Evolutionary conservation across 2,888 invertebrate genomes (phyloP), one percentile per base, ranked within the genome.

Genomic region (Tubiluchus corallicola): DNA sequence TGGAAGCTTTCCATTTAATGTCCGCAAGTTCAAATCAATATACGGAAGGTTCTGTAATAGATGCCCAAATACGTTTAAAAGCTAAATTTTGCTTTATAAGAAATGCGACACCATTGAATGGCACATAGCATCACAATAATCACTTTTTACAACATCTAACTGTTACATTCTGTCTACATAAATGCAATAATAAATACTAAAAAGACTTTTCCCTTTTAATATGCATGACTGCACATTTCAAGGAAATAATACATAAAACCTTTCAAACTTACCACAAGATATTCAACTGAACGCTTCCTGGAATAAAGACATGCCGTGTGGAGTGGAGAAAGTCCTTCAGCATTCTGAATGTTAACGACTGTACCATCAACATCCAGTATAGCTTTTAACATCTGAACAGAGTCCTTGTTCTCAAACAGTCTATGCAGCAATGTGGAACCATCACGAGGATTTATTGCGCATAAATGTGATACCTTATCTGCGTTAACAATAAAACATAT

Each of bases 291-390:
- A 47, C 57, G 58, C 45, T 54, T 56, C 21, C 60, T 48, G 17
- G 49, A 46, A 3, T 54, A 49, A 44, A 52, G 46, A 48, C 59
- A 57, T 3, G 58, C 59, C 17, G 56, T 40, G 47, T 61, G 61
- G 3, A 60, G 42, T 1, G 58, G 53, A 21, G 55, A 54, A n/a
- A 55, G 45, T 2, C 61, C 61, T 2, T 43, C 48, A 37, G 49
- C 47, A 44, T 59, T 57, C 51, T 60, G 60, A 41, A 56, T 50
- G 49, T 58, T 59, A 2, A 57, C 49, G 38, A 50, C 52, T 1
- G 50, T 48, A 3, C 48, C 44, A 45, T 61, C 61, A 1, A 51
- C 50, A 17, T 51, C 48, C 3, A 60, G 41, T 16, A 61, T 46
- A 5, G 43, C 39, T 2, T 42, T 42, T 9, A 56, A 48, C 5